Evolutionary conservation across 1,140 invertebrate genomes (phyloP).

Genomic region (Meloidogyne exigua): DNA sequence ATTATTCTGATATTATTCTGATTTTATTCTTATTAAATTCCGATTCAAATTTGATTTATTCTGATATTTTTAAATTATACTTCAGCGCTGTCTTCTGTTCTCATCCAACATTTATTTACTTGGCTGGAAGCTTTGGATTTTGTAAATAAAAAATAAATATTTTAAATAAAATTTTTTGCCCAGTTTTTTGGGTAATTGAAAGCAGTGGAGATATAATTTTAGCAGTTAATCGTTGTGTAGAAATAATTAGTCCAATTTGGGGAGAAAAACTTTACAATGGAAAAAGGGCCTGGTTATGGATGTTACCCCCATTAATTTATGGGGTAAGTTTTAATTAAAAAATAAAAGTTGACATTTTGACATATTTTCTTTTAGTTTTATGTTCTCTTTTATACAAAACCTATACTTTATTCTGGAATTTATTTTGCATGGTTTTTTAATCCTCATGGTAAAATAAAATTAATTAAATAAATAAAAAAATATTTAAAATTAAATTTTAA

Average conservation of each 20-base stretch:
- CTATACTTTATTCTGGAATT: conserved; percentile 24
- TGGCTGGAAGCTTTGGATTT: conserved; percentile 20
- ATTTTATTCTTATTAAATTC: background rate
- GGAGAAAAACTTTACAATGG: conserved; percentile 13
- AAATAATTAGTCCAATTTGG: conserved; percentile 24
- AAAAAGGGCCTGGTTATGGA: conserved; percentile 17
- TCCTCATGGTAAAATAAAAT: conserved; percentile 9
- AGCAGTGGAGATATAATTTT: conserved; percentile 18
- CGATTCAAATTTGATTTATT: background rate
- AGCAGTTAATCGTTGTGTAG: conserved; percentile 26
- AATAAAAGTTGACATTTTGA: no score
- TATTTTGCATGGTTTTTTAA: conserved; percentile 35
- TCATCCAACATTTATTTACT: conserved; percentile 23
- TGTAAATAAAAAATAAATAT: conserved; percentile 1
- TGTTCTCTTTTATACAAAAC: conserved; percentile 10
- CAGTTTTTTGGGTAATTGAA: conserved; percentile 29
- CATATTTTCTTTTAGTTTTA: conserved; percentile 1
- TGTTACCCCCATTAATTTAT: conserved; percentile 11
- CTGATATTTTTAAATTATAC: background rate
- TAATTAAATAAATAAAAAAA: background rate
- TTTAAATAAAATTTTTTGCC: background rate
- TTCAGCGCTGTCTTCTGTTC: conserved; percentile 21
- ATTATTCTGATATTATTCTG: background rate
- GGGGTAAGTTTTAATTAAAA: background rate
- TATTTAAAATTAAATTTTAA: background rate